Conservation (phyloP, 2,888 invertebrate species). For the Amphipoea lucens region DNA sequence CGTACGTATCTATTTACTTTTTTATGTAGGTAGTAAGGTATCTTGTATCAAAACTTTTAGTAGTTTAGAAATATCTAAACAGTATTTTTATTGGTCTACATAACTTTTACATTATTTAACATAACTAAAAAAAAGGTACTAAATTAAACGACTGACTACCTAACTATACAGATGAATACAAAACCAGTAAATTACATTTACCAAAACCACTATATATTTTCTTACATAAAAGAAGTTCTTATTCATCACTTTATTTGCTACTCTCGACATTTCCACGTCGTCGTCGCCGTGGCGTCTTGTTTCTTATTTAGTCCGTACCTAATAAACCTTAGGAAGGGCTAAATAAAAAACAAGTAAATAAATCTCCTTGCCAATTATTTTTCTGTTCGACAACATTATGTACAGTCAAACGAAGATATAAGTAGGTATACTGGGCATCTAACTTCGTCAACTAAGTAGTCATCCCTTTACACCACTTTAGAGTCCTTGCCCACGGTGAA, state of each 20-base stretch:
- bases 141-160: no score
- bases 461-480: background rate
- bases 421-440: background rate
- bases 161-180: background rate
- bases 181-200: background rate
- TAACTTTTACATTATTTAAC: no score
- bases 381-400: background rate
- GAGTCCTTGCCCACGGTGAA: no score
- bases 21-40: no score
- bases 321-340: slow-evolving; percentile 31
- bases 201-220: slow-evolving; percentile 27
- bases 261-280: slow-evolving; percentile 14
- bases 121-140: no score
- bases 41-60: slow-evolving; percentile 29
- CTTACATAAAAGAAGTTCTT: background rate
- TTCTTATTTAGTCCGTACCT: slow-evolving; percentile 24
- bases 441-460: background rate
- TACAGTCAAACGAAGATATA: background rate
- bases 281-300: slow-evolving; percentile 17
- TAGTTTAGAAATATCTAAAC: slow-evolving; percentile 11
- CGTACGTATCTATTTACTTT: slow-evolving; percentile 9
- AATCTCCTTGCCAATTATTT: slow-evolving; percentile 32
- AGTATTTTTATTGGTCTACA: background rate
- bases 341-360: slow-evolving; percentile 24
- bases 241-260: slow-evolving; percentile 26